Conservation (phyloP, 2,113 vertebrate genomes). For the Atrichornis clamosus region DNA sequence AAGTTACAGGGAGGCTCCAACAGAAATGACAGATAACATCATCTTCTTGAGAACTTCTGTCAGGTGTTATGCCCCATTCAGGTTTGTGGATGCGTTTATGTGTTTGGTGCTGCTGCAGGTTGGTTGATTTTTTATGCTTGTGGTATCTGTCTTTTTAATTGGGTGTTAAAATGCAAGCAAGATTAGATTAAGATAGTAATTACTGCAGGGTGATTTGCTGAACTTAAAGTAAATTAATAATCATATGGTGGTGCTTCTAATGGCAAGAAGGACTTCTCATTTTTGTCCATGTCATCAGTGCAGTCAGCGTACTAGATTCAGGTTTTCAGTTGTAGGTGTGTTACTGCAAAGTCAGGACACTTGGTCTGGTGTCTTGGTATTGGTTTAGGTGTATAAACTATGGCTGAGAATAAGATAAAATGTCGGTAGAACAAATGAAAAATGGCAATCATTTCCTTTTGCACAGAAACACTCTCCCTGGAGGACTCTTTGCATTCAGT, state of each 20-base stretch:
- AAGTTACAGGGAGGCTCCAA: background rate
- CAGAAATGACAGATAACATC: slow-evolving; percentile 21
- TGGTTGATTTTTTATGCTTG: slow-evolving; percentile 16
- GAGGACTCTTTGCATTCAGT: background rate
- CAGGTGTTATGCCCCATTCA: background rate
- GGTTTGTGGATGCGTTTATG: background rate
- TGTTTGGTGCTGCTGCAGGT: background rate
- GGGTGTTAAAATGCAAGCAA: slow-evolving; percentile 29
- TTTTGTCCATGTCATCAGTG: background rate
- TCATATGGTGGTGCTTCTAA: background rate
- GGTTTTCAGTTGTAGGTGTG: background rate
- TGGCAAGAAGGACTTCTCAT: background rate
- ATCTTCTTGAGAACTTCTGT: slow-evolving; percentile 17
- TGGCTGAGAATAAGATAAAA: background rate
- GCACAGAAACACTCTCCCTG: background rate
- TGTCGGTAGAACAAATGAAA: background rate
- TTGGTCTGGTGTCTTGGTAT: background rate
- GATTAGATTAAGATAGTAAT: slow-evolving; percentile 10
- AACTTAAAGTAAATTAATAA: slow-evolving; percentile 9
- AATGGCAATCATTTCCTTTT: background rate
- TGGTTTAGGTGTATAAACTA: background rate
- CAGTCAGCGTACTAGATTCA: background rate
- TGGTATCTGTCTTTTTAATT: slow-evolving; percentile 12
- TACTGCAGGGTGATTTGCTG: slow-evolving; percentile 6
- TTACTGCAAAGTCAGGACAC: background rate